phyloP scores from a whole-genome alignment of 2,113 vertebrate genomes.

The Bagarius yarrelli region DNA sequence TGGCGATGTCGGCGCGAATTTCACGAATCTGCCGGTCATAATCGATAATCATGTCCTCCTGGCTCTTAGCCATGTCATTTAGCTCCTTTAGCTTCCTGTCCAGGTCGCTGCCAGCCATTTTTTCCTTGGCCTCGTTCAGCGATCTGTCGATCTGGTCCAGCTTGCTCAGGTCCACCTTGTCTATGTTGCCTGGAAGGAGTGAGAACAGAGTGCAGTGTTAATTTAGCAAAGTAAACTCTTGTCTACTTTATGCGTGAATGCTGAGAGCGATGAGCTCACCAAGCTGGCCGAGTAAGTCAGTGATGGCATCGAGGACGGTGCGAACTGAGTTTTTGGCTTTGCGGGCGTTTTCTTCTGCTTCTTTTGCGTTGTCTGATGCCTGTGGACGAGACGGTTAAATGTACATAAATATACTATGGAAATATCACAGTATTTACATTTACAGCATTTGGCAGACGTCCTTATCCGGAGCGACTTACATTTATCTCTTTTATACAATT shows the following conservation, averaged over 20 bases:
- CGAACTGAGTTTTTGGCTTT: conserved; percentile 90
- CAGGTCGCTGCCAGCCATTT: conserved; percentile 82
- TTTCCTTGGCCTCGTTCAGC: conserved; percentile 82
- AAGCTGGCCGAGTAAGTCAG: conserved; percentile 80
- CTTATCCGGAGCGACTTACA: too few relatives aligned
- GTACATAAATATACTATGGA: too few relatives aligned
- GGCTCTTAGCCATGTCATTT: conserved; percentile 80
- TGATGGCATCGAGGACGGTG: conserved; percentile 81
- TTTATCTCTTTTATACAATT: too few relatives aligned
- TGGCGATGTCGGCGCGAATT: conserved; percentile 88
- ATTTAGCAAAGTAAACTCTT: background rate
- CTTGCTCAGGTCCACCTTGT: conserved; percentile 90
- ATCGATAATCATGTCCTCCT: conserved; percentile 84
- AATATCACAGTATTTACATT: too few relatives aligned
- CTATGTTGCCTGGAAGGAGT: conserved; percentile 80
- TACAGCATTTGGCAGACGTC: too few relatives aligned
- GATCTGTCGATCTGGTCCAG: conserved; percentile 86
- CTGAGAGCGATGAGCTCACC: conserved; percentile 66
- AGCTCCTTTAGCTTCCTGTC: conserved; percentile 86
- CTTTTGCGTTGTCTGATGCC: conserved; percentile 88
- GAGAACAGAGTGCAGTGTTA: background rate
- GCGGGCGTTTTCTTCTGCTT: conserved; percentile 89
- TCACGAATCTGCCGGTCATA: conserved; percentile 89
- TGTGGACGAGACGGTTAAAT: conserved; percentile 50
- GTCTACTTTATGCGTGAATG: background rate